Evolutionary conservation across 1,140 invertebrate species (phyloP), one percentile per base, ranked within the genome.

Genomic region (Drosophila varians): DNA sequence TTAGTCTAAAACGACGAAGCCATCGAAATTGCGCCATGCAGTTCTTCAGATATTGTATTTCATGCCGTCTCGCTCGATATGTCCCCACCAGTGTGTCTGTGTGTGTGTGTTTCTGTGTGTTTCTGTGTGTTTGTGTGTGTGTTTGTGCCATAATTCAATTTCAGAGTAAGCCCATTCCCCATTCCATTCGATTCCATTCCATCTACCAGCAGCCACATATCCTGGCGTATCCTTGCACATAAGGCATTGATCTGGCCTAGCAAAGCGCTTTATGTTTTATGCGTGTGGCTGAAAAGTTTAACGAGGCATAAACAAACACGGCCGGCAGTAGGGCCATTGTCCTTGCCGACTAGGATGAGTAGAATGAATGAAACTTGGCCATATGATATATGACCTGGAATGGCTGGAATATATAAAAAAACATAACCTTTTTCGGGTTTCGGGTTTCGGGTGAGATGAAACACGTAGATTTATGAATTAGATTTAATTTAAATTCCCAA

Each of bases 271-370:
- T 83, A 83, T 86, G 72, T 68, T 65, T 77, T 54, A 71, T 79
- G 57, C 66, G 72, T 80, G 57, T 36, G 77, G 64, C 77, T 87
- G 62, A 87, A 86, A 80, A 86, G 80, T 86, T 86, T 86, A 86
- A 86, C 80, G 80, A 86, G 61, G 73, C 80, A 87, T 80, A 79
- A 86, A 86, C 82, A 80, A 87, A 86, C 69, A 80, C 79, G 72
- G 68, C 68, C 64, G 68, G 66, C 70, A 80, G 45, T 60, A 61
- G 74, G 77, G 58, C 75, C 26, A 84, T 79, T 79, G 76, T 76
- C 79, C 57, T 79, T 79, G 56, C 68, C 6, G 64, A 71, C 73
- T 54, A n/a, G n/a, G n/a, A n/a, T n/a, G 79, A 38, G 12, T 38
- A 38, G 12, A 72, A 73, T 73, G 68, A 62, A 73, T 72, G 68